Percentiles rank a stretch among this genome's conserved stretches.
phyloP scores from a whole-genome alignment of 2,797 vertebrate species.

The Rallus crepitans region DNA sequence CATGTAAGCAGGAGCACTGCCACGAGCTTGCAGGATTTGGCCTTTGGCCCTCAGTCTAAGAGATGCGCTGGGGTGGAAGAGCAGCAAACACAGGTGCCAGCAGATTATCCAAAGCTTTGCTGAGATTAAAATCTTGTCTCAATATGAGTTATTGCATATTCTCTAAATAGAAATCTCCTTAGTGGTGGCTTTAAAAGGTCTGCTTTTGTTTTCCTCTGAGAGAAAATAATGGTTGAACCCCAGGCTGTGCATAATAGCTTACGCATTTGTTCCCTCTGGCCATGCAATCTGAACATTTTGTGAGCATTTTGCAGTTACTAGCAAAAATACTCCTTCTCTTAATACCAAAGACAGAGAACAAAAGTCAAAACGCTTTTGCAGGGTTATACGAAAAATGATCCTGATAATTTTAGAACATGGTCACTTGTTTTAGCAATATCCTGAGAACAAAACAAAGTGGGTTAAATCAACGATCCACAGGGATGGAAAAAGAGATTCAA shows the following conservation, averaged over 20 bases:
- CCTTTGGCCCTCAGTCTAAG: slow-evolving; percentile 34
- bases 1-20: neutral
- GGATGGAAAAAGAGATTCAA: slow-evolving; percentile 61
- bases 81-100: slow-evolving; percentile 65
- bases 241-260: neutral
- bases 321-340: neutral
- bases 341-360: neutral
- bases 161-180: slow-evolving; percentile 71
- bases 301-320: neutral
- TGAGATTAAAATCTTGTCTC: slow-evolving; percentile 73
- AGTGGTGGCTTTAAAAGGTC: slow-evolving; percentile 60
- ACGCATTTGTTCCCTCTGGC: neutral
- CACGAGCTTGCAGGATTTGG: neutral
- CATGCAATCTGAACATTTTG: neutral
- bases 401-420: neutral
- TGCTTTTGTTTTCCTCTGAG: slow-evolving; percentile 36
- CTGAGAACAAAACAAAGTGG: slow-evolving; percentile 29
- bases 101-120: slow-evolving; percentile 71
- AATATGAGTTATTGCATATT: slow-evolving; percentile 73
- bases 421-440: slow-evolving; percentile 19
- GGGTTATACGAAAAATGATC: neutral
- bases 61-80: slow-evolving; percentile 37
- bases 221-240: neutral
- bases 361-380: neutral
- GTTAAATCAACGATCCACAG: slow-evolving; percentile 46